Evolutionary conservation across 2,113 vertebrate species (phyloP), one percentile per base, ranked within the genome.

Genomic region (Podiceps cristatus): DNA sequence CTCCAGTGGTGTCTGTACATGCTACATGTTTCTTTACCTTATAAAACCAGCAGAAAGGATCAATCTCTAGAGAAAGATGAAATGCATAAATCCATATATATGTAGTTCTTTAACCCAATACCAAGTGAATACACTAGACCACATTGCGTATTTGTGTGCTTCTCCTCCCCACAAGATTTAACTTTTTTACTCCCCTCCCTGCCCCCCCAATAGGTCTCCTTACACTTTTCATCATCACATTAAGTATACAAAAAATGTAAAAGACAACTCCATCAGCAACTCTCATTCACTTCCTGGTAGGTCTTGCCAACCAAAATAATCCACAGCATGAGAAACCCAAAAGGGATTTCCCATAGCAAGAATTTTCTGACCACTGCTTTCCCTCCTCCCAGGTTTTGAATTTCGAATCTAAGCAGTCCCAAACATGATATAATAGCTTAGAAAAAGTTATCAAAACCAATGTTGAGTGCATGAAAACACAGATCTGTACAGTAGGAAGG

Each of bases 241-340:
- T 79, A 89, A 89, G 89, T 58, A 85, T 7, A 85, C 40, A 86
- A 79, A 91, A 79, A 22, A 1, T 40, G n/a, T 60, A 72, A 88
- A 95, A 91, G 83, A 87, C 60, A 95, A 78, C 24, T 89, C 94
- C 66, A 91, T 85, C 89, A 91, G 40, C 91, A 91, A 29, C 73
- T 73, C 58, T 82, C 62, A 42, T 67, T 95, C 80, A 72, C 37
- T 47, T 86, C 74, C 58, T 82, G 42, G 58, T 53, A 69, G 25
- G 42, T 75, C 42, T 69, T 85, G 80, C 91, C 94, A 96, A 94
- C n/a, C 19, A 94, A 95, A 96, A 95, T 90, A 96, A 95, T 53
- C 53, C 84, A 87, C 66, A 87, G 44, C 73, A 91, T 35, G 23
- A 66, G 77, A 96, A 96, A 91, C 10, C 40, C 49, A 66, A 72